Evolutionary conservation across 2,888 invertebrate genomes (phyloP).

Genomic region (Calliscelio sp.): DNA sequence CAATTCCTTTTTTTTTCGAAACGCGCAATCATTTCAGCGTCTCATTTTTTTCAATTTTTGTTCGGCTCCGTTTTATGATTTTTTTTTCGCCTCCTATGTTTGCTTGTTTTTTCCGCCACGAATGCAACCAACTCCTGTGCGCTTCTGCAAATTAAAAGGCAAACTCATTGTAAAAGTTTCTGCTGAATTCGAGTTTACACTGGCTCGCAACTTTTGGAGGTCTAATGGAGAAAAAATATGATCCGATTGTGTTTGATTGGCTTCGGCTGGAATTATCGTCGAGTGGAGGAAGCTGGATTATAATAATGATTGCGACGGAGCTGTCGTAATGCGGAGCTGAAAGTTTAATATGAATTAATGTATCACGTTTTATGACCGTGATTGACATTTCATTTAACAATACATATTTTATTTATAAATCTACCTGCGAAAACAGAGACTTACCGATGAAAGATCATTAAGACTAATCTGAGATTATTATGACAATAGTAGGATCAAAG

Average conservation of each 20-base stretch:
- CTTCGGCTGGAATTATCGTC: neutral
- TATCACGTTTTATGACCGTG: too few relatives aligned
- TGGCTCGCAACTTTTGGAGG: conserved; percentile 12
- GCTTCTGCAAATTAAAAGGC: conserved; percentile 25
- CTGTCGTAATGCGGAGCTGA: too few relatives aligned
- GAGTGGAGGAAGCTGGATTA: too few relatives aligned
- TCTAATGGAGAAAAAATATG: conserved; percentile 10
- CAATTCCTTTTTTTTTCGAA: conserved; percentile 40
- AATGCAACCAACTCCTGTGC: conserved; percentile 3
- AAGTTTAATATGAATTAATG: too few relatives aligned
- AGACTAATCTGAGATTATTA: too few relatives aligned
- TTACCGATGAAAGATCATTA: too few relatives aligned
- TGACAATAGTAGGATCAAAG: too few relatives aligned
- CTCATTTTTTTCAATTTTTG: conserved; percentile 7
- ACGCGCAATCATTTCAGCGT: conserved; percentile 45
- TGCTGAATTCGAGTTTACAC: conserved; percentile 17
- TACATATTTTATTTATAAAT: too few relatives aligned
- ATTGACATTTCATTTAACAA: too few relatives aligned
- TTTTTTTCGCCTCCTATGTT: neutral
- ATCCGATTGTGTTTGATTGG: conserved; percentile 3
- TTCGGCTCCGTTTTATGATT: neutral
- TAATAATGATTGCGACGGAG: too few relatives aligned
- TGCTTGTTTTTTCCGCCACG: conserved; percentile 14
- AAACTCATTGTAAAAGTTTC: conserved; percentile 32
- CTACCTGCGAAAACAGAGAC: too few relatives aligned